Evolutionary conservation across 2,113 vertebrate species (phyloP).

Genomic region (Strix uralensis): DNA sequence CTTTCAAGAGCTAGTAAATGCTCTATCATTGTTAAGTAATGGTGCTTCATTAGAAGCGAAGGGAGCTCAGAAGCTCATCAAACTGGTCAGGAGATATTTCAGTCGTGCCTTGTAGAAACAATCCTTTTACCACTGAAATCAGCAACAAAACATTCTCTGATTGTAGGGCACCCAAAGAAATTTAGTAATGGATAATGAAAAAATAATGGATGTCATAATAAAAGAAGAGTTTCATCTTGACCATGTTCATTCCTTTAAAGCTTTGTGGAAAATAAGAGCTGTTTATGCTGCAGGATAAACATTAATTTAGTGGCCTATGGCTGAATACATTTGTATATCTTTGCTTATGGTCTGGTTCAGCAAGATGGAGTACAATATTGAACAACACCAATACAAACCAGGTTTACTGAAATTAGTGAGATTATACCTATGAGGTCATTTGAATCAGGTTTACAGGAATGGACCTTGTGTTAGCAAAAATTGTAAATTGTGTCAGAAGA

Average conservation of each 20-base stretch:
- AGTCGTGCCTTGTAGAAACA: background rate
- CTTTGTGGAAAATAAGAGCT: background rate
- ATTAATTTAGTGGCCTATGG: background rate
- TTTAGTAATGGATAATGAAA: background rate
- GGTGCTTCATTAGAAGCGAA: background rate
- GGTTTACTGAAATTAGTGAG: background rate
- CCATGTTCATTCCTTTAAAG: background rate
- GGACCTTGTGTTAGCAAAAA: background rate
- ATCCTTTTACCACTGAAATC: background rate
- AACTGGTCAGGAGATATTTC: background rate
- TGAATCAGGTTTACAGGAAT: background rate
- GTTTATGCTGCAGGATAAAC: background rate
- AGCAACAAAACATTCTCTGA: background rate
- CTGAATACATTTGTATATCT: background rate
- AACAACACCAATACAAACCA: background rate
- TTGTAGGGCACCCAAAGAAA: background rate
- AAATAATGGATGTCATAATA: background rate
- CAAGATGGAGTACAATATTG: background rate
- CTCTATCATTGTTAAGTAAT: background rate
- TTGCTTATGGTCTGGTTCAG: background rate
- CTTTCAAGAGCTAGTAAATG: background rate
- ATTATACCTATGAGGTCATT: background rate
- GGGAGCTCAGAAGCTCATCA: background rate
- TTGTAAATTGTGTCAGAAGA: background rate
- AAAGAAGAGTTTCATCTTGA: background rate